phyloP scores from a whole-genome alignment of 1,140 invertebrate genomes.

The Leucophenga varia region DNA sequence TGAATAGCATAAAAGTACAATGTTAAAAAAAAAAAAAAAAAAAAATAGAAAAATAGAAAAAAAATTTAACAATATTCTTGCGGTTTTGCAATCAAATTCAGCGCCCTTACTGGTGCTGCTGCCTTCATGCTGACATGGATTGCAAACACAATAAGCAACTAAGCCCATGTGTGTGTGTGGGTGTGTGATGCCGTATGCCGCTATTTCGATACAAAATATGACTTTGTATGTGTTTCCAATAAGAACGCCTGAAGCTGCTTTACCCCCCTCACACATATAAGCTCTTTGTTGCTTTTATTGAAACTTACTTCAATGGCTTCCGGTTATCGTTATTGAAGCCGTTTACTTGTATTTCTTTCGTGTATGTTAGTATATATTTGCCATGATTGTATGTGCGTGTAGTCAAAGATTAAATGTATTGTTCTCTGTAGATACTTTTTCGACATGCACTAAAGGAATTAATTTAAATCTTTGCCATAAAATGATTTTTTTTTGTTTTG shows the following conservation, averaged over 20 bases:
- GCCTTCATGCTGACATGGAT: constrained; percentile 22
- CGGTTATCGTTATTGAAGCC: constrained; percentile 51
- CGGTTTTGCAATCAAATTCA: too few species aligned
- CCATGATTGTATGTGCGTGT: constrained; percentile 28
- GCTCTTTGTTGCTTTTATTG: constrained; percentile 37
- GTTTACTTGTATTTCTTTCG: constrained; percentile 20
- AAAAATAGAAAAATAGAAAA: too few species aligned
- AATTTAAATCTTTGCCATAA: too few species aligned
- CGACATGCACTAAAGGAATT: constrained; percentile 50
- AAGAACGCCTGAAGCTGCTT: too few species aligned
- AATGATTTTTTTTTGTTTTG: too few species aligned
- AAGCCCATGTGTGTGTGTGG: constrained; percentile 1
- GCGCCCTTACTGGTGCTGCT: background rate
- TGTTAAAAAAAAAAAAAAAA: too few species aligned
- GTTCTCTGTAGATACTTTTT: constrained; percentile 46
- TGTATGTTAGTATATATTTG: too few species aligned
- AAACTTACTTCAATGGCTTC: constrained; percentile 54
- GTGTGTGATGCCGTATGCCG: constrained; percentile 12
- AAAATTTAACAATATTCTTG: constrained; percentile 51
- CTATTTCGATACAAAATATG: too few species aligned
- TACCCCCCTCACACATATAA: too few species aligned
- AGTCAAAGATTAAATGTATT: constrained; percentile 50
- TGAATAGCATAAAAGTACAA: constrained; percentile 39
- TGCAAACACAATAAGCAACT: too few species aligned
- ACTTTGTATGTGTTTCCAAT: constrained; percentile 20